Percentiles rank a stretch among this genome's conserved stretches.
phyloP scores from a whole-genome alignment of 2,888 invertebrate genomes.

The Pantelozetes paolii region DNA sequence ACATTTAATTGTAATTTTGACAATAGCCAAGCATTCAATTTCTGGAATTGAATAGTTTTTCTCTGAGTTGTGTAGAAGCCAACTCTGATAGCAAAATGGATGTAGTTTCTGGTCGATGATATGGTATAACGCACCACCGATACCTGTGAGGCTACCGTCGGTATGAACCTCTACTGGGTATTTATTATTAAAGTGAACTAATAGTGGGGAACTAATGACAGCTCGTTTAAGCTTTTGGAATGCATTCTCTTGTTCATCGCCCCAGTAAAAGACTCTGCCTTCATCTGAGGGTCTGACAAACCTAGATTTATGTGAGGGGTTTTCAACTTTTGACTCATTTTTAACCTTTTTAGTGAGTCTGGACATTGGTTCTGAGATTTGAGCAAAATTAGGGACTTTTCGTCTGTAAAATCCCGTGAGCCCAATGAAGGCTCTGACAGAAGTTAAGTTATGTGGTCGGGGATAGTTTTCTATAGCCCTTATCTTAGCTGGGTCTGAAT shows the following conservation, averaged over 20 bases:
- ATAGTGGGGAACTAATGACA: neutral
- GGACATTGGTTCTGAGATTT: slow-evolving; percentile 11
- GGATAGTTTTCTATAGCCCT: neutral
- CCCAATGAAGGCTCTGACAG: neutral
- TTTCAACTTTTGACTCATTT: neutral
- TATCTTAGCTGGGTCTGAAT: neutral
- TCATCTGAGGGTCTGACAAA: neutral
- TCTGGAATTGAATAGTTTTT: slow-evolving; percentile 26
- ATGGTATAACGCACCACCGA: neutral
- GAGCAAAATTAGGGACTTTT: neutral
- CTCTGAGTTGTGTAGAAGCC: neutral
- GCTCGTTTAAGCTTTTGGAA: neutral
- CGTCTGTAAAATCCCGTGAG: neutral
- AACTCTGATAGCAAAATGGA: neutral
- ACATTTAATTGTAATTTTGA: neutral
- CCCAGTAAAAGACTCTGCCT: slow-evolving; percentile 7
- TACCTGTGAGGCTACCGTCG: slow-evolving; percentile 26
- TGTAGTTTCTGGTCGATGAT: neutral
- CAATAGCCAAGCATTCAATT: slow-evolving; percentile 26
- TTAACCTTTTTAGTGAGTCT: neutral
- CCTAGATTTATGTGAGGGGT: too few species aligned
- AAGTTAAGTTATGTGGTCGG: neutral
- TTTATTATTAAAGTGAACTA: slow-evolving; percentile 24
- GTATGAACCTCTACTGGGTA: slow-evolving; percentile 10
- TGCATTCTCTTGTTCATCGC: neutral